Conservation (phyloP, 1,140 invertebrate genomes). For the Drosophila aff. region DNA sequence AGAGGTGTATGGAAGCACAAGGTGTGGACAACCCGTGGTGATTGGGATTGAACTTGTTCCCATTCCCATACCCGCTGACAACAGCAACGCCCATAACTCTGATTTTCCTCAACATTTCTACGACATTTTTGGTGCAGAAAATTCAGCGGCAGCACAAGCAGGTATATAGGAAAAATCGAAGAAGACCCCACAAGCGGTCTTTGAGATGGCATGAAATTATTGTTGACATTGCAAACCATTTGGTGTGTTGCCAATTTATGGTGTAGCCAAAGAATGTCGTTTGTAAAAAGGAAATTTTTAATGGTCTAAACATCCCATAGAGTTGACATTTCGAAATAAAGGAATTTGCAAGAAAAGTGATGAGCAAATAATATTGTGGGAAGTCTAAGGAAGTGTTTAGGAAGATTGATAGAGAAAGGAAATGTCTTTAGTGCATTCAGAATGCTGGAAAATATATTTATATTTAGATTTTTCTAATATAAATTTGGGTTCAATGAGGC, state of each 20-base stretch:
- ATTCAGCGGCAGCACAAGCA: constrained; percentile 22
- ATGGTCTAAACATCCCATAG: constrained; percentile 1
- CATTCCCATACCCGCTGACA: constrained; percentile 65
- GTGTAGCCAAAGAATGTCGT: not conserved
- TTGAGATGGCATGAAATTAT: constrained; percentile 67
- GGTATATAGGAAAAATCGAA: constrained; percentile 28
- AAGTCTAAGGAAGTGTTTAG: not conserved
- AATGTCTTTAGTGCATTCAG: not conserved
- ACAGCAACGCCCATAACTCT: constrained; percentile 70
- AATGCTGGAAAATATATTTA: not conserved
- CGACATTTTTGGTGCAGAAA: constrained; percentile 48
- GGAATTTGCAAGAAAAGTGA: constrained; percentile 29
- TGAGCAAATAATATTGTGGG: constrained; percentile 4
- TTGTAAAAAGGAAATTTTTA: constrained; percentile 6
- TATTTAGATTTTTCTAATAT: not conserved
- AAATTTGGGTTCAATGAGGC: not conserved
- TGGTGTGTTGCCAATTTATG: constrained; percentile 40
- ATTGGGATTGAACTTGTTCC: constrained; percentile 53
- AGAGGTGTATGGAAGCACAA: constrained; percentile 63
- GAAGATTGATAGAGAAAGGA: not conserved
- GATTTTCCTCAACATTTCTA: constrained; percentile 26
- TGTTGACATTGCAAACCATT: constrained; percentile 77
- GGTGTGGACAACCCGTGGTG: constrained; percentile 80
- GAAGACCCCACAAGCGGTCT: constrained; percentile 66
- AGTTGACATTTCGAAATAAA: constrained; percentile 16